phyloP scores from a whole-genome alignment of 2,113 vertebrate species.

The Theristicus caerulescens region DNA sequence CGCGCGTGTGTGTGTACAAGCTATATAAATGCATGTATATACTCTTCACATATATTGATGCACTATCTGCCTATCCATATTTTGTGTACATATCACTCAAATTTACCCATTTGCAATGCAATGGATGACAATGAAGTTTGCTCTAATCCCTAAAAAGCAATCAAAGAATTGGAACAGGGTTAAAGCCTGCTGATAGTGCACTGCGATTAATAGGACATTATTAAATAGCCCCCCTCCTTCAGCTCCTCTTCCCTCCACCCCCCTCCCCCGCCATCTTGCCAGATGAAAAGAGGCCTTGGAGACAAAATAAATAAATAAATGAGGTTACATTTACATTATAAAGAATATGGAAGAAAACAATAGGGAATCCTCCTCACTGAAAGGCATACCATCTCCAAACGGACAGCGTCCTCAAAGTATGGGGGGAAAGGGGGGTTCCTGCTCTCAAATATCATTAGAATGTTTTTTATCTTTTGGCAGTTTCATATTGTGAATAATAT shows the following conservation, averaged over 20 bases:
- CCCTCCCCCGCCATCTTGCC: constrained; percentile 11
- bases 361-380: constrained; percentile 61
- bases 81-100: constrained; percentile 74
- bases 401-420: constrained; percentile 43
- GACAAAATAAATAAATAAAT: constrained; percentile 66
- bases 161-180: constrained; percentile 71
- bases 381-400: constrained; percentile 51
- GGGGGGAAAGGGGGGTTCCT: constrained; percentile 26
- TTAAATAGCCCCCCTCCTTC: constrained; percentile 65
- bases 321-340: constrained; percentile 68
- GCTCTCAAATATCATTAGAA: constrained; percentile 60
- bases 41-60: neutral
- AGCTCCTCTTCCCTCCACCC: neutral
- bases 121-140: constrained; percentile 79
- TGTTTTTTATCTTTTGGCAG: constrained; percentile 52
- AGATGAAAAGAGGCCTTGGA: constrained; percentile 50
- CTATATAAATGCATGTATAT: constrained; percentile 66
- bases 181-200: constrained; percentile 64
- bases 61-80: neutral
- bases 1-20: constrained; percentile 22
- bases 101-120: constrained; percentile 78
- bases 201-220: constrained; percentile 74
- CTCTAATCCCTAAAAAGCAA: constrained; percentile 82
- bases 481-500: constrained; percentile 49
- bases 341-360: constrained; percentile 67